A percentile compares a stretch with the other conserved stretches of the same genome.
Conservation (phyloP, 2,888 invertebrate genomes). For the Cephus nigrinus region DNA sequence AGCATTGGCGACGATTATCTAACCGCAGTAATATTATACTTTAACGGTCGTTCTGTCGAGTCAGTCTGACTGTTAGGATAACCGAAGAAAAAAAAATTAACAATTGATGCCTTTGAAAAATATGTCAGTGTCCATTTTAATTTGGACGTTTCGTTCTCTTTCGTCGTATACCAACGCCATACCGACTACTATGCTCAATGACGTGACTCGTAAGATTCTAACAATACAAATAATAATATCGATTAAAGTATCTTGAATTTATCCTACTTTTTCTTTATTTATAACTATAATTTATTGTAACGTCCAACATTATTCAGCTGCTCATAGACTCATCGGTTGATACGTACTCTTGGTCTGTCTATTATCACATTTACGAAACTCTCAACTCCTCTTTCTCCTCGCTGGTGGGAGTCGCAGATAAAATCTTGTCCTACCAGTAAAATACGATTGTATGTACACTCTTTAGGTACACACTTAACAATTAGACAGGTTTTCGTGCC, state of each 20-base stretch:
- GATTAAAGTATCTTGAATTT: neutral
- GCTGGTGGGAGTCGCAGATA: neutral
- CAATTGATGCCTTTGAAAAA: neutral
- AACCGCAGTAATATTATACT: neutral
- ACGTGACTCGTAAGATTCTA: neutral
- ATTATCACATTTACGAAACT: neutral
- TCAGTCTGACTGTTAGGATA: neutral
- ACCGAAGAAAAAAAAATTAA: neutral
- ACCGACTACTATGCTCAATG: neutral
- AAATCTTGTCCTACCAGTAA: neutral
- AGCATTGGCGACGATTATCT: neutral
- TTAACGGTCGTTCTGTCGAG: neutral
- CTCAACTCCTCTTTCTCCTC: neutral
- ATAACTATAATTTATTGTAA: neutral
- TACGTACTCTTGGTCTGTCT: neutral
- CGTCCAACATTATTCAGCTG: neutral
- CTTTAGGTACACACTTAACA: neutral
- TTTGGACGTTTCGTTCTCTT: neutral
- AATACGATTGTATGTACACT: neutral
- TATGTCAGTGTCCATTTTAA: neutral
- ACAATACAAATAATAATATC: neutral
- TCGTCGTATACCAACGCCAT: neutral
- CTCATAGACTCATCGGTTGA: neutral
- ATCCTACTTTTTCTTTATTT: neutral
- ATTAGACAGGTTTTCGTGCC: neutral